These are phyloP conservation scores for Mormyrus iriodes DNA, from an alignment of 2,113 vertebrate genomes.

Conservation along the genomic window DNA sequence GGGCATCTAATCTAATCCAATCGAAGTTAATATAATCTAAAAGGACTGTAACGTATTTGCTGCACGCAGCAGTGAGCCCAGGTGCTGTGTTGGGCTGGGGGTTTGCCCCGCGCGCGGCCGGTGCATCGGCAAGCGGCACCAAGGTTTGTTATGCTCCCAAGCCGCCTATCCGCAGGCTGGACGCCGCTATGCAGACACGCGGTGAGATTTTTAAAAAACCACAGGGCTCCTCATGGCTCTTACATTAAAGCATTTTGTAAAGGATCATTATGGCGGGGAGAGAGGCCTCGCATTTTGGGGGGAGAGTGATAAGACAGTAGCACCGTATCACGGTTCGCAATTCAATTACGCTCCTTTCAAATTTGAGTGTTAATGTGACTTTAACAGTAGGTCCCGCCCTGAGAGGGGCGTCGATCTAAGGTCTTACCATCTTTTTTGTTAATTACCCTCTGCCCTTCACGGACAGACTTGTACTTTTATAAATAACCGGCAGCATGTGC, in stretches of 20 bases:
- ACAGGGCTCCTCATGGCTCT: background rate
- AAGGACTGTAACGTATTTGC: background rate
- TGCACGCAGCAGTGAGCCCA: background rate
- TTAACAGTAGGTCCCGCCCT: background rate
- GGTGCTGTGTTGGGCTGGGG: background rate
- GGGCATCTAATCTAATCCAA: background rate
- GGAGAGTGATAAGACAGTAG: background rate
- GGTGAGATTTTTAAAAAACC: background rate
- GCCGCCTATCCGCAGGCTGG: background rate
- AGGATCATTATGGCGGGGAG: background rate
- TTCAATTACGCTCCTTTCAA: constrained; percentile 7
- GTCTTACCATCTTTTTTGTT: background rate
- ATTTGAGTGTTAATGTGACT: background rate
- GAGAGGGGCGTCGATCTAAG: background rate
- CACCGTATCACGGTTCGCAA: background rate
- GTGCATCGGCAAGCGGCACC: background rate
- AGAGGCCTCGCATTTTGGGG: background rate
- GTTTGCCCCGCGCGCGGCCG: background rate
- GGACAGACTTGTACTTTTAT: background rate
- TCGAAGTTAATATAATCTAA: background rate
- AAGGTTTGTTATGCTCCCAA: too few relatives aligned
- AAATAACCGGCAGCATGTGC: background rate
- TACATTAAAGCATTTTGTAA: background rate
- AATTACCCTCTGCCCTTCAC: background rate
- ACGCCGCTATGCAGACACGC: background rate